phyloP scores from a whole-genome alignment of 2,113 vertebrate species.

The Cavia aperea region DNA sequence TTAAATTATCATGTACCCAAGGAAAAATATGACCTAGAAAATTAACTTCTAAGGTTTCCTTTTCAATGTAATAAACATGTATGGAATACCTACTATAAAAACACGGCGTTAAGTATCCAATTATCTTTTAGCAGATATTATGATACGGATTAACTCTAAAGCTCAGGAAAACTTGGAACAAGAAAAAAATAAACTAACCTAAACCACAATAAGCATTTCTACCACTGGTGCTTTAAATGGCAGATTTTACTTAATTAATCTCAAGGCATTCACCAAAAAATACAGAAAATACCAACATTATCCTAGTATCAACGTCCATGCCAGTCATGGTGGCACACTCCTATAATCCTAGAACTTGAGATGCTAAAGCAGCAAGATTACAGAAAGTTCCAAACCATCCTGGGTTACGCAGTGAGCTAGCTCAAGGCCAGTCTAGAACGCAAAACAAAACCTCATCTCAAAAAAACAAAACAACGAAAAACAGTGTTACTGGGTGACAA shows the following conservation, averaged over 20 bases:
- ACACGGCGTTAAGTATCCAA: background rate
- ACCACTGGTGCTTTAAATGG: constrained; percentile 20
- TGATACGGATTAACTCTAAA: constrained; percentile 22
- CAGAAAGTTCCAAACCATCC: background rate
- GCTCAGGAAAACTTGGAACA: background rate
- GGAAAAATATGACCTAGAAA: background rate
- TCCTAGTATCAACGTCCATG: background rate
- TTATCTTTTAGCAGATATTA: constrained; percentile 4
- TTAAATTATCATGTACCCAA: background rate
- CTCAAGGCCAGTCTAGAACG: background rate
- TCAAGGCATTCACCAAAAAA: constrained; percentile 3
- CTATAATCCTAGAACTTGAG: background rate
- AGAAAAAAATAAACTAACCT: constrained; percentile 33
- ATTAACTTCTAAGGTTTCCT: background rate
- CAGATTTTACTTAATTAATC: background rate
- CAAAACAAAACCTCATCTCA: background rate
- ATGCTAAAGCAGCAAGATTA: background rate
- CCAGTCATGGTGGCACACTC: background rate
- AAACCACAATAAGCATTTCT: constrained; percentile 4
- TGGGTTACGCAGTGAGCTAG: background rate
- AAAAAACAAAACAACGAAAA: background rate
- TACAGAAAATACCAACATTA: background rate
- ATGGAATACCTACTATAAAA: constrained; percentile 11
- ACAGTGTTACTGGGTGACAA: background rate
- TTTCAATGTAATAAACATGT: background rate